A percentile compares a stretch with the other conserved stretches of the same genome.
phyloP scores from a whole-genome alignment of 2,888 invertebrate genomes.

The Hecatera dysodea region DNA sequence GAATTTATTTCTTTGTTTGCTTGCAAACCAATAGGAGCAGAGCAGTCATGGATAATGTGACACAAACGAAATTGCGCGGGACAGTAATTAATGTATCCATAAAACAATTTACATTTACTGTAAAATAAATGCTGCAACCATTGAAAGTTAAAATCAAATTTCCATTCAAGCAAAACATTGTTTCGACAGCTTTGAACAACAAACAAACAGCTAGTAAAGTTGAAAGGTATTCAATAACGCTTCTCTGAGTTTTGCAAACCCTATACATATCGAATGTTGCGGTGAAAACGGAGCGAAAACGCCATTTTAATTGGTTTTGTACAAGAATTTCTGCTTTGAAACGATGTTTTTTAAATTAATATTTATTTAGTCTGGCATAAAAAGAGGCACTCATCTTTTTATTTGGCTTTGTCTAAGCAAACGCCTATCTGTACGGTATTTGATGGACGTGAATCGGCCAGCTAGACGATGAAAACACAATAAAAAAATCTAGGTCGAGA shows the following conservation, averaged over 20 bases:
- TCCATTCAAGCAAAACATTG: constrained; percentile 69
- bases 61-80: too few species aligned
- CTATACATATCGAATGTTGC: constrained; percentile 61
- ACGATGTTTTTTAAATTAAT: constrained; percentile 6
- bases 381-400: constrained; percentile 16
- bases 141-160: constrained; percentile 73
- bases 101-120: constrained; percentile 53
- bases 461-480: background rate
- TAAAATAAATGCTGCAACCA: constrained; percentile 62
- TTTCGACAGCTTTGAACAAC: constrained; percentile 74
- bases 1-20: too few species aligned
- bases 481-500: background rate
- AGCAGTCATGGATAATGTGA: too few species aligned
- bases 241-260: constrained; percentile 69
- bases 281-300: constrained; percentile 46
- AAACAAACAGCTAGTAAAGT: constrained; percentile 74
- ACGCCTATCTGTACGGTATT: background rate
- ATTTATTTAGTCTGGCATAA: constrained; percentile 15
- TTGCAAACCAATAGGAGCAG: too few species aligned
- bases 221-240: constrained; percentile 75
- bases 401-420: constrained; percentile 19
- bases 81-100: constrained; percentile 39
- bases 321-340: constrained; percentile 37
- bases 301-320: constrained; percentile 44
- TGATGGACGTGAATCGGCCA: background rate